These are phyloP conservation scores for Drymonia ruficornis DNA, from an alignment of 2,888 invertebrate genomes.

Conservation along the genomic window DNA sequence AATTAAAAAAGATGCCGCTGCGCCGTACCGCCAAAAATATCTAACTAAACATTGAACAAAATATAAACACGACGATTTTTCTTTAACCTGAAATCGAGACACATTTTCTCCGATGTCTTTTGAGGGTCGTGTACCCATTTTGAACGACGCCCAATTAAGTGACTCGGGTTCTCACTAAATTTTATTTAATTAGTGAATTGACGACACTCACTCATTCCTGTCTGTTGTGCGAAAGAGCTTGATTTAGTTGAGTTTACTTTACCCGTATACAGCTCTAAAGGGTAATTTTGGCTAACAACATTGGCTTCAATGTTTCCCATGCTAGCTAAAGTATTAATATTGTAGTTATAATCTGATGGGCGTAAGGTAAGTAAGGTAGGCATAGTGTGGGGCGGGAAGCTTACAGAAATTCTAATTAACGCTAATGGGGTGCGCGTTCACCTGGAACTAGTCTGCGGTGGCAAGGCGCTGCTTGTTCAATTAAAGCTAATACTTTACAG, in stretches of 20 bases:
- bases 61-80: no score
- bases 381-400: constrained; percentile 36
- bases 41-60: no score
- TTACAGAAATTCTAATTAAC: constrained; percentile 76
- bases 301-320: constrained; percentile 1
- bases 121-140: no score
- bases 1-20: no score
- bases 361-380: neutral
- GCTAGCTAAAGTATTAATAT: constrained; percentile 3
- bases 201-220: no score
- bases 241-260: neutral
- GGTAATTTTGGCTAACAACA: neutral
- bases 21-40: no score
- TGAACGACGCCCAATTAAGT: no score
- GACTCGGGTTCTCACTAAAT: no score
- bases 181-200: constrained; percentile 2
- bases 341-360: constrained; percentile 1
- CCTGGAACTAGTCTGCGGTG: constrained; percentile 59
- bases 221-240: no score
- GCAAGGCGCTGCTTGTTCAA: constrained; percentile 41
- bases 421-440: constrained; percentile 72
- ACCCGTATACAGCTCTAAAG: neutral
- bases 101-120: no score
- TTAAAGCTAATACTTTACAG: constrained; percentile 41
- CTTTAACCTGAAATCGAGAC: no score